A percentile compares a stretch with the other conserved stretches of the same genome.
These are phyloP conservation scores for Papilio protenor DNA, from an alignment of 2,888 invertebrate species.

Conservation along the genomic window DNA sequence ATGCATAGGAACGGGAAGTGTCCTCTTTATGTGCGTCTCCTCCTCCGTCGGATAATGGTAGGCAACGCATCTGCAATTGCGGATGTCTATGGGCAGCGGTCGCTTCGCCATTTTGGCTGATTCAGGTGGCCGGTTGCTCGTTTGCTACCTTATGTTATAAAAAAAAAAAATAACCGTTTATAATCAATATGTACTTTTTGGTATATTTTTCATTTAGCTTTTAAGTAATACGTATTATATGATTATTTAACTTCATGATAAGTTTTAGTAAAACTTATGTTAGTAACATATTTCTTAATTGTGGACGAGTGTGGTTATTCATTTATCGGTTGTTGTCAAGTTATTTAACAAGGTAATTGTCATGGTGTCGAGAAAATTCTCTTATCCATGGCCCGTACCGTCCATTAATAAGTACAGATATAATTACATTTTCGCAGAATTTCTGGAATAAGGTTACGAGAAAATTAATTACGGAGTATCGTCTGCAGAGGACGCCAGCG, in stretches of 20 bases:
- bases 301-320: background rate
- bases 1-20: too few species aligned
- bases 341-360: background rate
- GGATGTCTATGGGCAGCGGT: too few species aligned
- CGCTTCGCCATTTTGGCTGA: too few species aligned
- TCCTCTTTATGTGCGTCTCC: too few species aligned
- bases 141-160: too few species aligned
- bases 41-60: too few species aligned
- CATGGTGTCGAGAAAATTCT: background rate
- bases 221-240: too few species aligned
- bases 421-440: constrained; percentile 16
- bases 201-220: too few species aligned
- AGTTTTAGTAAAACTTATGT: background rate
- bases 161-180: too few species aligned
- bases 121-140: too few species aligned
- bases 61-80: too few species aligned
- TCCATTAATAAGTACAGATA: background rate
- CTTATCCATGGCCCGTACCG: background rate
- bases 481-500: constrained; percentile 16
- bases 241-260: background rate
- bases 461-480: constrained; percentile 22
- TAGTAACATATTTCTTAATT: background rate
- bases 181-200: too few species aligned
- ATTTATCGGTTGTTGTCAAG: background rate
- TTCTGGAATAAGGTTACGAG: background rate